phyloP scores from a whole-genome alignment of 2,888 invertebrate species.

The Xylocampa areola region DNA sequence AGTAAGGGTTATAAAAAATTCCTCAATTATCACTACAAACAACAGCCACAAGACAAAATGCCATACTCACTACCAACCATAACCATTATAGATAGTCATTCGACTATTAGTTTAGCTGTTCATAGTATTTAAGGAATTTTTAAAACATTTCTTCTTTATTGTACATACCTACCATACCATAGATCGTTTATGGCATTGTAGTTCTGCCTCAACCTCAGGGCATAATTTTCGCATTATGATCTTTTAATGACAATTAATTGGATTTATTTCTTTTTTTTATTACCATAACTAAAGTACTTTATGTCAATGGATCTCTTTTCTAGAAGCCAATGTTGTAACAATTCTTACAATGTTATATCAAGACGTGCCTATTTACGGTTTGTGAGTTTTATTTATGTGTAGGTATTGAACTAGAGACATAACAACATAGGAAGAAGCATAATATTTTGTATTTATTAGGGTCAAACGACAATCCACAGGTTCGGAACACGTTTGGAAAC shows the following conservation, averaged over 20 bases:
- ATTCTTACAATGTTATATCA: background rate
- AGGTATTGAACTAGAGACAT: constrained; percentile 6
- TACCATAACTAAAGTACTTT: constrained; percentile 10
- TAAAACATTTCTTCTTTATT: no score
- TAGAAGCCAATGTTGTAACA: constrained; percentile 7
- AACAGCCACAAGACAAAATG: no score
- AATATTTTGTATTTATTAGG: background rate
- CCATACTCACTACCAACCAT: no score
- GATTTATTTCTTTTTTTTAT: constrained; percentile 23
- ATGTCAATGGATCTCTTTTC: constrained; percentile 5
- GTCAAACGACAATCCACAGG: constrained; percentile 8
- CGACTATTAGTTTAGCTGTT: no score
- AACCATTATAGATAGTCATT: no score
- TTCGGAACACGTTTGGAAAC: background rate
- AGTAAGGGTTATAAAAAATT: no score
- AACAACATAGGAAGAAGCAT: constrained; percentile 24
- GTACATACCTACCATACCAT: no score
- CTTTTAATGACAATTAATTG: constrained; percentile 1
- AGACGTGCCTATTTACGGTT: background rate
- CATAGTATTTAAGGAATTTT: no score
- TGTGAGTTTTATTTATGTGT: background rate
- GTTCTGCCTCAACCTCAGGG: no score
- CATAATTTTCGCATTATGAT: no score
- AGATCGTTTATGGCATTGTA: no score
- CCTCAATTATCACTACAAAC: no score